Evolutionary conservation across 1,140 invertebrate genomes (phyloP), one percentile per base, ranked within the genome.

Genomic region (Lepidotrigona ventralis): DNA sequence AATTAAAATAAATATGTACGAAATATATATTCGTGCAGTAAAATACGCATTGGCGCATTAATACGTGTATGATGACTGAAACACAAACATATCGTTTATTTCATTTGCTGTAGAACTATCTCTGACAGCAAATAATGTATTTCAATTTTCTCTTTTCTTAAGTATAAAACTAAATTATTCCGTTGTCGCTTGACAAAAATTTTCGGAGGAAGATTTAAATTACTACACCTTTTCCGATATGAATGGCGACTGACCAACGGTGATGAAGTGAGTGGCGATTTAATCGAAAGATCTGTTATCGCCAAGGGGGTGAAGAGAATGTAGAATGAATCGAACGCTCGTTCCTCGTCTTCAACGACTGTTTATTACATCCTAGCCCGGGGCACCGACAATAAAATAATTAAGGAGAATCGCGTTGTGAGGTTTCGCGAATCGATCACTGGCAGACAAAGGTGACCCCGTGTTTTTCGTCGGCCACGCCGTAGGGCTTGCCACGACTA

Each of bases 381-480:
- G 51, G 77, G 85, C 84, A 83, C 84, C 75, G 75, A 83, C 83
- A 84, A 84, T 86, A 81, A 84, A 86, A 78, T 81, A 84, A 88
- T 88, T 84, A 86, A 87, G 78, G 85, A 74, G 68, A 60, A 77
- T 84, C 85, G 72, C 78, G 86, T 73, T 83, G 73, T 51, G 77
- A 84, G 69, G 70, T 81, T 84, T 81, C 60, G 83, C 83, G 85
- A 81, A 88, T 88, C 85, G 86, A 88, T 88, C 86, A 87, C 82
- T 64, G 39, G 78, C 71, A 33, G 33, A 39, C 73, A 29, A 58
- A 66, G 80, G 73, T 81, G 78, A 80, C 69, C 70, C 81, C 39
- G 72, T 79, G 83, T 80, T 76, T 81, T 75, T 84, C 71, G 73
- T 74, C 77, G 66, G 84, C 53, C 74, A 33, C 81, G 77, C 84